Evolutionary conservation across 2,113 vertebrate genomes (phyloP).

Genomic region (Natator depressus): DNA sequence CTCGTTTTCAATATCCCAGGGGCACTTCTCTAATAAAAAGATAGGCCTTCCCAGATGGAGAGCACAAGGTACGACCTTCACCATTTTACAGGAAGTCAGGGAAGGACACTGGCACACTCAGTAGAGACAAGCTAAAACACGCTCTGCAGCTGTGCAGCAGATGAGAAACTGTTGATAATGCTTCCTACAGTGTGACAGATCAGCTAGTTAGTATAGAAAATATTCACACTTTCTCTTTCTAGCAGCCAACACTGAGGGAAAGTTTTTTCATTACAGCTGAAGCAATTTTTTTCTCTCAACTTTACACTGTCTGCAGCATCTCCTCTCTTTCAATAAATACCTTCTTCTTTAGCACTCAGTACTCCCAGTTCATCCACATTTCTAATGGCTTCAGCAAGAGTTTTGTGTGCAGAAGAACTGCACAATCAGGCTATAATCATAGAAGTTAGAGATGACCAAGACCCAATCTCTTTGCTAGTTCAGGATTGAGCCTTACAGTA

Average conservation of each 20-base stretch:
- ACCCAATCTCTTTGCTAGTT: neutral
- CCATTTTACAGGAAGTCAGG: neutral
- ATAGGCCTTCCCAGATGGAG: accelerated
- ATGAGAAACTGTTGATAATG: neutral
- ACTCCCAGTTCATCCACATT: neutral
- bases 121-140: neutral
- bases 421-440: neutral
- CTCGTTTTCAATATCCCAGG: neutral
- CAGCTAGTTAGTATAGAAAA: neutral
- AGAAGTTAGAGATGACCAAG: neutral
- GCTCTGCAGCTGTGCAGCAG: neutral
- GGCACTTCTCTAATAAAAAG: neutral
- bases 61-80: neutral
- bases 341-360: neutral
- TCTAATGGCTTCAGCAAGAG: neutral
- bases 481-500: neutral
- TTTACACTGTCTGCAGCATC: neutral
- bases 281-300: neutral
- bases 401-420: neutral
- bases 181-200: neutral
- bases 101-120: neutral
- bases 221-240: neutral
- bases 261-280: neutral
- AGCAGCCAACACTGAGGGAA: neutral
- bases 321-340: neutral